Evolutionary conservation across 2,797 vertebrate species (phyloP).

Genomic region (Pipistrellus pipistrellus): DNA sequence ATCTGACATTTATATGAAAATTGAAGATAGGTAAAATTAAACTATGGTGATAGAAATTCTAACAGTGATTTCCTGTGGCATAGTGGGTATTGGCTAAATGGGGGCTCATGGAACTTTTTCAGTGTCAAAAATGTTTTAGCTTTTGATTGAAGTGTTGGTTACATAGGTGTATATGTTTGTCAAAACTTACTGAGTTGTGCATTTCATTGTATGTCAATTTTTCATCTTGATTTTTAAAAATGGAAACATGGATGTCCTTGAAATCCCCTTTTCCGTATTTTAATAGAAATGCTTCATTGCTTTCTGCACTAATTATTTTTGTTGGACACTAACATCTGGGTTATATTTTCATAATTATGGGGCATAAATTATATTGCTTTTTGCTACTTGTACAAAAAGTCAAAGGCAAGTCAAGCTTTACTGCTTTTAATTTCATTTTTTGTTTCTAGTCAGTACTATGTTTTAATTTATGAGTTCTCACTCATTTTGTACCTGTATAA

Average conservation of each 20-base stretch:
- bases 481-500: not conserved
- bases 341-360: slow-evolving; percentile 46
- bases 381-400: slow-evolving; percentile 35
- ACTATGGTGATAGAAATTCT: not conserved
- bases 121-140: not conserved
- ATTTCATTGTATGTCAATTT: slow-evolving; percentile 2
- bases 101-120: not conserved
- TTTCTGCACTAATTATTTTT: slow-evolving; percentile 27
- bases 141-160: not conserved
- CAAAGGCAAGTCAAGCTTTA: slow-evolving; percentile 16
- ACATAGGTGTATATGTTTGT: not conserved
- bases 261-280: slow-evolving; percentile 23
- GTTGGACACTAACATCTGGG: not conserved
- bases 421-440: slow-evolving; percentile 44
- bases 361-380: slow-evolving; percentile 6
- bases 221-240: not conserved
- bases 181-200: not conserved
- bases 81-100: not conserved
- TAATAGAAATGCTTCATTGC: not conserved
- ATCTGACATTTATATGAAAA: slow-evolving; percentile 8
- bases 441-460: not conserved
- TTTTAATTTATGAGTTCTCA: slow-evolving; percentile 42
- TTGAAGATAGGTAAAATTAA: slow-evolving; percentile 1
- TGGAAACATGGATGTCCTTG: not conserved
- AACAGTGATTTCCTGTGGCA: not conserved